Base-by-base conservation (phyloP, 2,113 vertebrate species). In the Pelusios castaneus region DNA sequence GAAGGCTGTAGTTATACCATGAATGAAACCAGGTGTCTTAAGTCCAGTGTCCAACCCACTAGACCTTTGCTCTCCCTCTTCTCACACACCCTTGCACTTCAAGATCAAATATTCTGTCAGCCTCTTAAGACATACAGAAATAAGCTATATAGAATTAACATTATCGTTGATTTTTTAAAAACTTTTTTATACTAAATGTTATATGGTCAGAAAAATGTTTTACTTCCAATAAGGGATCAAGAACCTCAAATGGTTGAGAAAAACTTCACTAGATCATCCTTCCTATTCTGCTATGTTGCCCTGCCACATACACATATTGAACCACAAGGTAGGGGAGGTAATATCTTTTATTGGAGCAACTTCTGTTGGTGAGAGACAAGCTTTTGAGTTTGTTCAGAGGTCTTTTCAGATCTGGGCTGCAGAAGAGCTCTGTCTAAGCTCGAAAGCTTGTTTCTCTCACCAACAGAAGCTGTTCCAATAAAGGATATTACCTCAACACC, bases 1-100 rank as follows among this genome's bases (percentile, higher is more conserved):
- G 75, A 47, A 56, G 19, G 12, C 63, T 0, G 0, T 1, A 38
- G 56, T 58, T 58, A 27, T 29, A 58, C 27, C 56, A 58, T 58
- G 13, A 43, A 85, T 94, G 45, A 93, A 84, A 47, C 24, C 55
- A 14, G 38, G 10, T 3, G 56, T 82, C 31, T 63, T 92, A 70
- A 58, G 27, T 12, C 29, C 27, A 31, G 56, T 58, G 25, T 31
- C 27, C 56, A 29, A 29, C 27, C 56, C 38, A 55, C 47, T 5
- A 34, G 63, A 19, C 31, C 14, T 43, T 49, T 63, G 43, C 24
- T 80, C 80, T 10, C 58, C 63, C 13, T 6, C 49, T 89, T 78
- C 84, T 88, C 0, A 0, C 41, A 70, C 43, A 85, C 8, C 41
- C 90, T 82, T 34, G 56, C 31, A 3, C 83, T 67, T 63, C 45